Percentiles rank a stretch among this genome's conserved stretches.
These are phyloP conservation scores for Drosophila nannoptera DNA, from an alignment of 1,140 invertebrate species.

Conservation along the genomic window DNA sequence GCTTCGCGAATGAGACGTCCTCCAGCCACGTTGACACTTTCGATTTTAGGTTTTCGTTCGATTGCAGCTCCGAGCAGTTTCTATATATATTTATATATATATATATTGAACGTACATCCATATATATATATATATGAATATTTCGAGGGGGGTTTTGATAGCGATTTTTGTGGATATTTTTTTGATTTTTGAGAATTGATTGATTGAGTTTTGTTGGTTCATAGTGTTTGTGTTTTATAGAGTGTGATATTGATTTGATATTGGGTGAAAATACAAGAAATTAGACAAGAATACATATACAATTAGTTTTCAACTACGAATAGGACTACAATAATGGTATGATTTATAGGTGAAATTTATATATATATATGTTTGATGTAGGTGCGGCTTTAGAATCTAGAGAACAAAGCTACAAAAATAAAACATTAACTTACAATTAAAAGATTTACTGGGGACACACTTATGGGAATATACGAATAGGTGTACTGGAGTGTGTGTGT, in stretches of 20 bases:
- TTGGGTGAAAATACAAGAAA: conserved; percentile 77
- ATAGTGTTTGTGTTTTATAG: conserved; percentile 57
- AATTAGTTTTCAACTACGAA: conserved; percentile 78
- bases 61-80: conserved; percentile 93
- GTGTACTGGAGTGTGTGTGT: conserved; percentile 32
- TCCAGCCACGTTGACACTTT: conserved; percentile 96
- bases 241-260: conserved; percentile 65
- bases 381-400: conserved; percentile 53
- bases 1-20: conserved; percentile 97
- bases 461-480: conserved; percentile 46
- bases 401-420: conserved; percentile 60
- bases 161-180: conserved; percentile 55
- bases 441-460: conserved; percentile 49
- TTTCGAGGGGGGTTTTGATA: conserved; percentile 38
- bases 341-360: conserved; percentile 32
- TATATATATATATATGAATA: conserved; percentile 35
- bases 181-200: conserved; percentile 31
- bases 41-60: conserved; percentile 94
- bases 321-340: conserved; percentile 50
- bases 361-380: neutral
- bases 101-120: no score
- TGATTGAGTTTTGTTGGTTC: conserved; percentile 42
- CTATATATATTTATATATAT: conserved; percentile 80
- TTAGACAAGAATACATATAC: conserved; percentile 79
- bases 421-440: conserved; percentile 34